These are phyloP conservation scores for Ctenopoma multispine DNA, from an alignment of 2,797 vertebrate species.

Conservation along the genomic window DNA sequence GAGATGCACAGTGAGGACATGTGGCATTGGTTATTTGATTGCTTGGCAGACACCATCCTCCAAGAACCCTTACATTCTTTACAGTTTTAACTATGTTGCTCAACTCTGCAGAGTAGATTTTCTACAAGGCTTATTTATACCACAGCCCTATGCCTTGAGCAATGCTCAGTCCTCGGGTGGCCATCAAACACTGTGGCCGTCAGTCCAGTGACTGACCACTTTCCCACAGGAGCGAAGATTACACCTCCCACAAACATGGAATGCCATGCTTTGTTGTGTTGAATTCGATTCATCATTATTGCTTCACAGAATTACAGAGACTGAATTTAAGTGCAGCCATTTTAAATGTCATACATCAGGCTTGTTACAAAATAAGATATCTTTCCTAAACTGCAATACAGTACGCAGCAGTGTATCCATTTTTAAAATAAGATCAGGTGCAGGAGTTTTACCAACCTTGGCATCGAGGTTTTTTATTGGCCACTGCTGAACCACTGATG, in stretches of 20 bases:
- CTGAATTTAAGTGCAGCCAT: conserved; percentile 1
- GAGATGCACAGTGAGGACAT: conserved; percentile 62
- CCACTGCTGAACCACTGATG: conserved; percentile 95
- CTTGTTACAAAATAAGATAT: conserved; percentile 22
- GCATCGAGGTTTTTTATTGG: conserved; percentile 96
- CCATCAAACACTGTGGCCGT: conserved; percentile 37
- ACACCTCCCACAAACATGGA: conserved; percentile 43
- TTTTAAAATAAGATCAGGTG: neutral
- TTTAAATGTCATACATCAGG: conserved; percentile 19
- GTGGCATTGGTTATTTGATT: conserved; percentile 76
- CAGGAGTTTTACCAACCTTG: conserved; percentile 85
- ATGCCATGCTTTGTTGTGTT: conserved; percentile 38
- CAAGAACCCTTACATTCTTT: conserved; percentile 67
- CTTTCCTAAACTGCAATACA: neutral
- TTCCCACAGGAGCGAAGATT: conserved; percentile 57
- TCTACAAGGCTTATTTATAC: conserved; percentile 64
- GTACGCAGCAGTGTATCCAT: neutral
- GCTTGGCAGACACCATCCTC: conserved; percentile 65
- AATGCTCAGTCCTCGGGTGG: conserved; percentile 54
- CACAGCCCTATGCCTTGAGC: conserved; percentile 58
- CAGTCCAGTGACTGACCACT: conserved; percentile 59
- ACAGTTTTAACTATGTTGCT: conserved; percentile 70
- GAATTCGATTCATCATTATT: conserved; percentile 38
- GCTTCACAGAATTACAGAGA: conserved; percentile 45
- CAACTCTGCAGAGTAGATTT: conserved; percentile 68